Conservation (phyloP, 2,113 vertebrate species). For the Myotis lucifugus region DNA sequence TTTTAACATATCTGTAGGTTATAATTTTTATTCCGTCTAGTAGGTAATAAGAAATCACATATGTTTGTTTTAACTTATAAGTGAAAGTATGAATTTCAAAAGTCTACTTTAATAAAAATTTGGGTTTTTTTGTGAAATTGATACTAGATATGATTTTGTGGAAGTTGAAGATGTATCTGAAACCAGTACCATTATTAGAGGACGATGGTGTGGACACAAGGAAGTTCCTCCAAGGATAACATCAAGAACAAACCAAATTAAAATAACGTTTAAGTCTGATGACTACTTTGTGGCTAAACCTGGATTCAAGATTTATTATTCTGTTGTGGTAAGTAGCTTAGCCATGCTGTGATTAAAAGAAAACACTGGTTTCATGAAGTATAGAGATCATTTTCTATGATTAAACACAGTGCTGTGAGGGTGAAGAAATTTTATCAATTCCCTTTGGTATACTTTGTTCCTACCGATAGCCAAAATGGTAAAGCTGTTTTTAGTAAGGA, state of each 20-base stretch:
- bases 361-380: conserved; percentile 20
- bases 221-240: conserved; percentile 91
- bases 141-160: conserved; percentile 95
- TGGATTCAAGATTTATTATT: conserved; percentile 96
- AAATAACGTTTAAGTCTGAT: conserved; percentile 97
- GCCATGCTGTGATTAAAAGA: not conserved
- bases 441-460: not conserved
- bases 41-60: not conserved
- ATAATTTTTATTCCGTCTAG: conserved; percentile 4
- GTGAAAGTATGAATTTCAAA: conserved; percentile 39
- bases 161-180: conserved; percentile 95
- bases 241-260: conserved; percentile 93
- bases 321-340: conserved; percentile 91
- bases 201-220: conserved; percentile 96
- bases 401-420: conserved; percentile 31
- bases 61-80: conserved; percentile 40
- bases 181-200: conserved; percentile 93
- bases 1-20: not conserved
- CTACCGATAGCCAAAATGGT: not conserved
- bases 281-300: conserved; percentile 98
- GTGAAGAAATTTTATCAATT: conserved; percentile 34
- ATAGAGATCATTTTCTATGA: conserved; percentile 19
- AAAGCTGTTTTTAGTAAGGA: not conserved
- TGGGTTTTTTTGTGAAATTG: conserved; percentile 46
- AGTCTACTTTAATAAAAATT: not conserved